Conservation (phyloP, 53 echinoderm and acorn worm species). For the Paracentrotus lividus region DNA sequence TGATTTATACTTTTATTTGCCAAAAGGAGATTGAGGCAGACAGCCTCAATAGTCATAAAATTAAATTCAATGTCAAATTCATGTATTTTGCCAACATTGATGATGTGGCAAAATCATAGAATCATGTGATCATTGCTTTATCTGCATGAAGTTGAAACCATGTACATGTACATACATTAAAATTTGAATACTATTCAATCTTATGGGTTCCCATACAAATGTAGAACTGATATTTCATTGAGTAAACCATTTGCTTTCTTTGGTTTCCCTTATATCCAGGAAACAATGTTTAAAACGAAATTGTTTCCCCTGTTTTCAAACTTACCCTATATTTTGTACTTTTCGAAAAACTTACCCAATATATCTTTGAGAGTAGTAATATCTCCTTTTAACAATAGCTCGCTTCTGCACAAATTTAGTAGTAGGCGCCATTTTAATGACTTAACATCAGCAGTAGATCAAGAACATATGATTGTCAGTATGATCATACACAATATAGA, state of each 20-base stretch:
- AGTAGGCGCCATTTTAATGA: constrained; percentile 47
- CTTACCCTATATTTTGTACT: background rate
- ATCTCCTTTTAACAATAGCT: constrained; percentile 45
- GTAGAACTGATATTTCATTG: too few relatives aligned
- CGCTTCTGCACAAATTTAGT: constrained; percentile 54
- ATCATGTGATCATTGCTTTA: too few relatives aligned
- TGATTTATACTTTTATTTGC: background rate
- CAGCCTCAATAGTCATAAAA: background rate
- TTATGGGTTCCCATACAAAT: too few relatives aligned
- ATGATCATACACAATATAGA: background rate
- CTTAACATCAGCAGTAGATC: background rate
- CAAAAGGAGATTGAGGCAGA: background rate
- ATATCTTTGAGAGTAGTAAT: constrained; percentile 33
- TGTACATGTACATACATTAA: too few relatives aligned
- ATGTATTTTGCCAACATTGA: background rate
- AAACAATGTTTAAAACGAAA: background rate
- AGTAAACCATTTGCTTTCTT: too few relatives aligned
- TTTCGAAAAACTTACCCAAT: constrained; percentile 33
- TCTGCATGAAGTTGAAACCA: too few relatives aligned
- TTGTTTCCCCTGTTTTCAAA: background rate
- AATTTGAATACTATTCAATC: too few relatives aligned
- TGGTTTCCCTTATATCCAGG: background rate
- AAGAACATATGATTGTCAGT: background rate
- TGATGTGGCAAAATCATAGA: constrained; percentile 40
- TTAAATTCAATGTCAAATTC: constrained; percentile 24